Base-by-base conservation (phyloP, 2,888 invertebrate genomes). In the Cactoblastis cactorum region DNA sequence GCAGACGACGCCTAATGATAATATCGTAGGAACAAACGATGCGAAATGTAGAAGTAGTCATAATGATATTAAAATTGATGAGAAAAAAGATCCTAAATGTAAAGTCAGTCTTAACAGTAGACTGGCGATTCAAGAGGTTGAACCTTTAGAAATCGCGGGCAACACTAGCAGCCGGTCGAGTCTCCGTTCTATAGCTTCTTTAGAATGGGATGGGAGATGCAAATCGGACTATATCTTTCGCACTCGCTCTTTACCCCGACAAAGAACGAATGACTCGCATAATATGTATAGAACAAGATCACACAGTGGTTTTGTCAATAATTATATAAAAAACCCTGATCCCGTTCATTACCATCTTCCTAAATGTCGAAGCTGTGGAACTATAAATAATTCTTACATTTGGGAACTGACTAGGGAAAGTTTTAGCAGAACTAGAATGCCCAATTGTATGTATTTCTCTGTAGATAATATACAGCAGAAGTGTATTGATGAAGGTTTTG, bases 311-410 rank as follows among this genome's bases (percentile, higher is more conserved):
- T 89, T 88, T 50, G 64, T 88, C 0, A 88, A 88, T 59, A 67
- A 81, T 0, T 79, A 69, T 45, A 64, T 84, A 0, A 80, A 73
- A 59, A 74, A 89, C 50, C 88, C 89, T 0, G 76, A 80, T 33
- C 90, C 90, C 0, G 54, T 34, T 0, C 90, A 90, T 54, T 90
- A 75, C 57, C 90, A 90, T 56, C n/a, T 89, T 0, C 90, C 90
- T 0, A 77, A 70, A 47, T 84, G 79, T 51, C 61, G 62, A 0
- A 80, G 80, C 4, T 85, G 82, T 28, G 79, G 83, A 0, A 63
- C 76, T 4, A 62, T 67, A 0, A 78, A 65, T 32, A 58, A 63
- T 6, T 72, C 77, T 0, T 83, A 79, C 55, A 62, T 71, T 0
- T 76, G 74, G 63, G 75, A 80, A 18, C 38, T 71, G 5, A 52